phyloP scores from a whole-genome alignment of 2,797 vertebrate genomes.

The Arrhamphus sclerolepis region DNA sequence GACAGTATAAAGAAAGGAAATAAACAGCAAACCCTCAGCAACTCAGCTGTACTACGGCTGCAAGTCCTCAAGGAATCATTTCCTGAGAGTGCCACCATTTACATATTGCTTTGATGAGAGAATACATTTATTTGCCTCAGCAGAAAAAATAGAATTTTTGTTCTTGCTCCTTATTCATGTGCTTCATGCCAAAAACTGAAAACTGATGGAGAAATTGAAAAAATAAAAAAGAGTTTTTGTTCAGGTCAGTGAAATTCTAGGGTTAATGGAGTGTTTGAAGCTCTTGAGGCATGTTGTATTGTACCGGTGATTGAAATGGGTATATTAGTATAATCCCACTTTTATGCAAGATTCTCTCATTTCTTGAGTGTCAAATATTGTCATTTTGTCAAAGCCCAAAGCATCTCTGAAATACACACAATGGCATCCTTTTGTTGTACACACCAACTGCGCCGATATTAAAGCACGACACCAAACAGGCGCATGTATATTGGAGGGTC shows the following conservation, averaged over 20 bases:
- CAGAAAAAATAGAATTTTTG: slow-evolving; percentile 32
- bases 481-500: no score
- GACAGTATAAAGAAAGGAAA: slow-evolving; percentile 45
- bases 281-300: not conserved
- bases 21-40: slow-evolving; percentile 51
- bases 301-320: not conserved
- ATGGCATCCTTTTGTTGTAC: slow-evolving; percentile 2
- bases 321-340: not conserved
- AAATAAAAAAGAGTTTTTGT: not conserved
- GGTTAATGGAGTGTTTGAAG: slow-evolving; percentile 6
- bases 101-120: slow-evolving; percentile 76
- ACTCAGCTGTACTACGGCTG: slow-evolving; percentile 49
- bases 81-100: slow-evolving; percentile 68
- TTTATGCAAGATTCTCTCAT: not conserved
- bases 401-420: not conserved
- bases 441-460: not conserved
- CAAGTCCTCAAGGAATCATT: slow-evolving; percentile 62
- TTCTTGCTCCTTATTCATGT: slow-evolving; percentile 21
- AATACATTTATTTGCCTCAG: slow-evolving; percentile 61
- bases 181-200: not conserved
- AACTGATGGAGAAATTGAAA: not conserved
- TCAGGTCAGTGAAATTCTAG: not conserved
- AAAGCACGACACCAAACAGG: not conserved
- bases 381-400: not conserved
- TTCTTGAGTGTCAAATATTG: no score